A percentile compares a stretch with the other conserved stretches of the same genome.
Evolutionary conservation across 2,888 invertebrate genomes (phyloP).

Genomic region (Limulus polyphemus): DNA sequence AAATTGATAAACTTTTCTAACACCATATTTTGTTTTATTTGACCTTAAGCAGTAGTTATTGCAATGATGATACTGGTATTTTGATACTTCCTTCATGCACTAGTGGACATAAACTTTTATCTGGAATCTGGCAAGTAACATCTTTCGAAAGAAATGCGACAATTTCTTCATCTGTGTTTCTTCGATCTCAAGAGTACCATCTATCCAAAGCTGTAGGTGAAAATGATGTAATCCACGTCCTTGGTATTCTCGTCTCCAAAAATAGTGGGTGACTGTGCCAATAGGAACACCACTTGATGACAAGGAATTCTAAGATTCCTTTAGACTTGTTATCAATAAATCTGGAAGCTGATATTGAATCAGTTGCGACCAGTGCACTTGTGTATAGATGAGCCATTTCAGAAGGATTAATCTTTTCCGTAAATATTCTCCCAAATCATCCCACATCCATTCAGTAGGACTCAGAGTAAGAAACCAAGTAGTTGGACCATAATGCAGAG

Average conservation of each 20-base stretch:
- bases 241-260: conserved; percentile 5
- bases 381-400: neutral
- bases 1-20: conserved; percentile 1
- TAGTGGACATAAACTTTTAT: neutral
- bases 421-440: neutral
- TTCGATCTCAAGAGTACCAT: neutral
- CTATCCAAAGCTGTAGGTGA: conserved; percentile 4
- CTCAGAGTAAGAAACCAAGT: conserved; percentile 5
- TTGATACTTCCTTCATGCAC: conserved; percentile 2
- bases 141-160: neutral
- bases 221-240: conserved; percentile 3
- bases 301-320: conserved; percentile 2
- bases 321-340: conserved; percentile 4
- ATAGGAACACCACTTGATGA: neutral
- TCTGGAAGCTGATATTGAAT: neutral
- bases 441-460: conserved; percentile 5
- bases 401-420: no score
- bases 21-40: neutral
- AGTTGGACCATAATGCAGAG: neutral
- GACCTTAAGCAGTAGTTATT: conserved; percentile 1
- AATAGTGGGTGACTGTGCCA: neutral
- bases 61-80: conserved; percentile 2
- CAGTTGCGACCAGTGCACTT: neutral
- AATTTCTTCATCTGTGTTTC: neutral
- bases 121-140: neutral